Evolutionary conservation across 92 coral and sea anemone genomes (phyloP).

Genomic region (Parazoanthus swiftii): DNA sequence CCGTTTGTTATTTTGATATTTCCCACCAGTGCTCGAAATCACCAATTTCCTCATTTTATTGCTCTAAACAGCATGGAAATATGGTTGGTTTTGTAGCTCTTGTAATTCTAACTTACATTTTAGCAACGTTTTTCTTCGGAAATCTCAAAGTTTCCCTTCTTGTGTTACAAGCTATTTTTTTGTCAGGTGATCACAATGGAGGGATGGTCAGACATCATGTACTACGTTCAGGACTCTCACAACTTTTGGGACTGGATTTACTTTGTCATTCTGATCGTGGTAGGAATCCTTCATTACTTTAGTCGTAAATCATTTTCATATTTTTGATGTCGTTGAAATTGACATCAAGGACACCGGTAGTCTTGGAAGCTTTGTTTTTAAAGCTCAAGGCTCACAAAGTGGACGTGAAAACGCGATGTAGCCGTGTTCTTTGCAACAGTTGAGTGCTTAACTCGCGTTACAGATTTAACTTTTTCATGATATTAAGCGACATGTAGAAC

Average conservation of each 20-base stretch:
- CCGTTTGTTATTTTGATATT: no score
- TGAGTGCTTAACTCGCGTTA: no score
- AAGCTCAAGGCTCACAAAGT: no score
- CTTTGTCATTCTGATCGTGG: constrained; percentile 89
- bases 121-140: neutral
- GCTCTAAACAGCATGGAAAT: neutral
- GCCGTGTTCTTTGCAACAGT: no score
- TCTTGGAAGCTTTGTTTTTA: no score
- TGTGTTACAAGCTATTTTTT: neutral
- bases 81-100: neutral
- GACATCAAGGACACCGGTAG: no score
- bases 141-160: neutral
- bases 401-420: no score
- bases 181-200: constrained; percentile 90
- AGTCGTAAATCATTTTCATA: no score
- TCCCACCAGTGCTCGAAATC: no score
- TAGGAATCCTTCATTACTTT: constrained; percentile 30
- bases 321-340: no score
- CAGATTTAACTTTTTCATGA: no score
- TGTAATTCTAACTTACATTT: neutral
- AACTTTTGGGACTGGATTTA: constrained; percentile 96
- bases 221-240: constrained; percentile 89
- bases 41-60: neutral
- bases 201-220: constrained; percentile 99
- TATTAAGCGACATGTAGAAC: no score